These are phyloP conservation scores for Cheirogaleus medius DNA, from an alignment of 2,113 vertebrate species.

Conservation along the genomic window DNA sequence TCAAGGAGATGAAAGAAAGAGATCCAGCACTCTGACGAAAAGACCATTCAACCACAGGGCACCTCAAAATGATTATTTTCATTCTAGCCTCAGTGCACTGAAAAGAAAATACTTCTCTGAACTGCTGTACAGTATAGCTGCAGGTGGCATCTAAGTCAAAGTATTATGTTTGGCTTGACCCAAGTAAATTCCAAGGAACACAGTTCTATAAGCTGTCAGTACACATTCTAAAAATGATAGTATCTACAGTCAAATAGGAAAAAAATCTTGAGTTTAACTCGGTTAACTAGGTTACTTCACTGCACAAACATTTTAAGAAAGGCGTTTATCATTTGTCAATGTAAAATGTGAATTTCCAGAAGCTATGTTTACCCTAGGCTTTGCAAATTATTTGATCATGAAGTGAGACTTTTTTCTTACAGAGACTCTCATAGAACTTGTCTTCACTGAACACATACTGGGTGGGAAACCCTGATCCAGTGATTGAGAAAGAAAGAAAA, in stretches of 20 bases:
- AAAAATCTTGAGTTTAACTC: neutral
- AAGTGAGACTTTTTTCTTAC: neutral
- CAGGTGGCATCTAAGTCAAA: neutral
- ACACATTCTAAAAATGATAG: neutral
- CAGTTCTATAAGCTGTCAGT: neutral
- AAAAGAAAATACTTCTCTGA: neutral
- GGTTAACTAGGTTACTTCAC: neutral
- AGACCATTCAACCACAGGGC: neutral
- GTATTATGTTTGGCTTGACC: neutral
- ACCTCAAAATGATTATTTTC: neutral
- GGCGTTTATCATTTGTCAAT: neutral
- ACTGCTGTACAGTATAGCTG: neutral
- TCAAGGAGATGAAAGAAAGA: neutral
- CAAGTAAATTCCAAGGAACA: neutral
- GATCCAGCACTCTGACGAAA: neutral
- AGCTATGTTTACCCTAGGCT: neutral
- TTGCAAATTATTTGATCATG: slow-evolving; percentile 12
- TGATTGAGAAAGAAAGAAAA: neutral
- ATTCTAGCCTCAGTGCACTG: neutral
- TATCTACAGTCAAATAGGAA: neutral
- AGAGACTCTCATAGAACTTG: neutral
- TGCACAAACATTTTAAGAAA: neutral
- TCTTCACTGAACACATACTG: neutral
- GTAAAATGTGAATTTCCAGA: neutral
- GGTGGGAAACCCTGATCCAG: neutral